Conservation (phyloP, 2,888 invertebrate species). For the Trichacis sp. region DNA sequence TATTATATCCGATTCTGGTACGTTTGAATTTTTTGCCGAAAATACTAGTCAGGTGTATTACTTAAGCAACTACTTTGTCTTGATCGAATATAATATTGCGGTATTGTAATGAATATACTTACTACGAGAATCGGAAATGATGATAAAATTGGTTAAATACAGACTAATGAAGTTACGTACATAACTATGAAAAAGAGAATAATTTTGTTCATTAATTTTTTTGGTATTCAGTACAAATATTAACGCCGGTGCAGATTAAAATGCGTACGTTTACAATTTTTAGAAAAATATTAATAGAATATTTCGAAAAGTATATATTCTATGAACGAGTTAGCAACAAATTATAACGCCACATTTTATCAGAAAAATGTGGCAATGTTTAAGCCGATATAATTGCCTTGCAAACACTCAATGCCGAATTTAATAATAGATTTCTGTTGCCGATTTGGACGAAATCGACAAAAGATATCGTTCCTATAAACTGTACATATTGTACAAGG, state of each 20-base stretch:
- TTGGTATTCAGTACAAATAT: neutral
- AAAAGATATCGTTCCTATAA: conserved; percentile 24
- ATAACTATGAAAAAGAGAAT: neutral
- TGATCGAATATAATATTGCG: conserved; percentile 15
- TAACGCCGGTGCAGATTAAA: neutral
- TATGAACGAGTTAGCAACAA: too few relatives aligned
- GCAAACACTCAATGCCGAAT: too few relatives aligned
- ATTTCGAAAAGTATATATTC: too few relatives aligned
- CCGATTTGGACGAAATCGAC: too few relatives aligned
- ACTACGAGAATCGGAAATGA: conserved; percentile 15
- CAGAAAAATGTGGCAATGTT: neutral
- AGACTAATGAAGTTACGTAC: too few relatives aligned
- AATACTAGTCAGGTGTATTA: conserved; percentile 30
- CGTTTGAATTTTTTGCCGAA: conserved; percentile 23
- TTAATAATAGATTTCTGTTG: neutral
- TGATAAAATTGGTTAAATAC: too few relatives aligned
- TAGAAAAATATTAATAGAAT: neutral
- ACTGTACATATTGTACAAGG: conserved; percentile 10
- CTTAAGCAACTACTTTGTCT: conserved; percentile 14
- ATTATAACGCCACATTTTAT: neutral
- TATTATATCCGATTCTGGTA: conserved; percentile 20
- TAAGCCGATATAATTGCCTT: neutral
- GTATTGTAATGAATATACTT: conserved; percentile 16
- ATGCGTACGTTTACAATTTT: conserved; percentile 7
- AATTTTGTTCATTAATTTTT: neutral